Evolutionary conservation across 2,888 invertebrate species (phyloP), one percentile per base, ranked within the genome.

Genomic region (Stenotaenia linearis): DNA sequence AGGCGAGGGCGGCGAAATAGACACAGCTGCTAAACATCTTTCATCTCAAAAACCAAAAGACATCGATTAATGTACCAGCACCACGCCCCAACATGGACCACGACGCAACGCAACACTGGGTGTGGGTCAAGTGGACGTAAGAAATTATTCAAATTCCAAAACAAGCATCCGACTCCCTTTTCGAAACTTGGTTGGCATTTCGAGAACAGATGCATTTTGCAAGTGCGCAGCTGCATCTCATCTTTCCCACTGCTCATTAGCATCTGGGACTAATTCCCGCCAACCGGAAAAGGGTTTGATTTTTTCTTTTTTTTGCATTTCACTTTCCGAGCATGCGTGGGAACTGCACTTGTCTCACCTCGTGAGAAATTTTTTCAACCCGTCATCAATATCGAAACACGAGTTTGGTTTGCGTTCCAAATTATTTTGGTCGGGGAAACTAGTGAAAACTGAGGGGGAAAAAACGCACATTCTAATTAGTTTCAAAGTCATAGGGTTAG

Each of bases 161-260:
- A 69, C 69, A 28, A n/a, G 9, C 69, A 69, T 28, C 69, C 69
- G 3, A 12, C 28, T 28, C 28, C n/a, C n/a, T n/a, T n/a, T n/a
- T 69, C n/a, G 10, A 1, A 28, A 23, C 28, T 7, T 12, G 25
- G 25, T 69, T 69, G 69, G 69, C 69, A 10, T 69, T 69, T 25
- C 69, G 23, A 25, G 25, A 69, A 69, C 69, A 69, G 69, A 69
- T 69, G 69, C 69, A 69, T 69, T 69, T 69, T 69, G 50, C 28
- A 15, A 69, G 25, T 69, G 69, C 69, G 69, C 69, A 69, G 69
- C 69, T 69, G 69, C 69, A 69, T 69, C 69, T 69, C 69, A 69
- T 69, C 69, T 69, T 69, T 69, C 69, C 69, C 69, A 69, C 69
- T 69, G 69, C 69, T 69, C 69, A 69, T 69, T 69, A 69, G 69